These are phyloP conservation scores for Orcinus orca DNA, from an alignment of 2,113 vertebrate genomes.

Conservation along the genomic window DNA sequence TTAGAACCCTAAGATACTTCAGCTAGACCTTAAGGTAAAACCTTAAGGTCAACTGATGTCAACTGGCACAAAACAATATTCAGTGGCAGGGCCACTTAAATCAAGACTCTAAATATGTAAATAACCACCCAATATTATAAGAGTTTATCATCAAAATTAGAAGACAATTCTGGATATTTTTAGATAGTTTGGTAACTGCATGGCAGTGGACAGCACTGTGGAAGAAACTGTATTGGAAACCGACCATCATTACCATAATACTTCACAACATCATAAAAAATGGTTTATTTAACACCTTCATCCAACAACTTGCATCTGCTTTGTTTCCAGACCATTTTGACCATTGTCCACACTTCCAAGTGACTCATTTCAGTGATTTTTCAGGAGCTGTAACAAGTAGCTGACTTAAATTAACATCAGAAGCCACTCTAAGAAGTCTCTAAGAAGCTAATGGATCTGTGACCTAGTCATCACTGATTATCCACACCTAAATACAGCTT, in stretches of 20 bases:
- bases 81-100: background rate
- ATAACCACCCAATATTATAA: background rate
- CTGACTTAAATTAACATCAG: background rate
- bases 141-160: background rate
- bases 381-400: background rate
- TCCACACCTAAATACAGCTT: conserved; percentile 75
- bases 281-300: background rate
- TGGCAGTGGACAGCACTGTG: background rate
- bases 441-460: background rate
- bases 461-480: conserved; percentile 61
- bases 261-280: background rate
- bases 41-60: background rate
- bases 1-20: background rate
- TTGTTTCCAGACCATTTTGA: background rate
- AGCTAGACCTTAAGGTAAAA: background rate
- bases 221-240: background rate
- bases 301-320: background rate
- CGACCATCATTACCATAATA: background rate
- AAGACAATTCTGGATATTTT: background rate
- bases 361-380: background rate
- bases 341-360: background rate
- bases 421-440: background rate
- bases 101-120: background rate
- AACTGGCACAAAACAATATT: background rate
- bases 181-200: background rate